Evolutionary conservation across 1,140 invertebrate species (phyloP).

Genomic region (Ostrea edulis): DNA sequence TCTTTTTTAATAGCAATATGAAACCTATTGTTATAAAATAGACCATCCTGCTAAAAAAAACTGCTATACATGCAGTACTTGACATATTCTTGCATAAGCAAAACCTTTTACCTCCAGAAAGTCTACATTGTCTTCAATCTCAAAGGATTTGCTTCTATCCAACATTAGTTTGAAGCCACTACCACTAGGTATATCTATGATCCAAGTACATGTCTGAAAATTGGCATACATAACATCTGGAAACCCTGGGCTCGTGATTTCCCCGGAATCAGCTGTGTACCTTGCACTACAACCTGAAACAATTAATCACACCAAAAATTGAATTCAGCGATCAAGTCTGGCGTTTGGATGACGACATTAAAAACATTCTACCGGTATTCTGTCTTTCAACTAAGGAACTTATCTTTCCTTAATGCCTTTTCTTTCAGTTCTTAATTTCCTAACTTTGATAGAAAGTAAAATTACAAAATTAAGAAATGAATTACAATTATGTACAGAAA

Average conservation of each 20-base stretch:
- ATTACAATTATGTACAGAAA: background rate
- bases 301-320: background rate
- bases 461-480: background rate
- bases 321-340: background rate
- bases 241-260: slow-evolving; percentile 64
- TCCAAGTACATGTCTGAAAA: slow-evolving; percentile 60
- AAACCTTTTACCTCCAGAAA: slow-evolving; percentile 56
- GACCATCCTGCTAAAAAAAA: too few relatives aligned
- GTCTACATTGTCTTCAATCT: slow-evolving; percentile 55
- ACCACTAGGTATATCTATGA: slow-evolving; percentile 37
- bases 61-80: too few relatives aligned
- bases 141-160: slow-evolving; percentile 33
- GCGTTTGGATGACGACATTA: background rate
- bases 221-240: slow-evolving; percentile 60
- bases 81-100: too few relatives aligned
- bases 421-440: background rate
- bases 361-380: background rate
- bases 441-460: background rate
- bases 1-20: background rate
- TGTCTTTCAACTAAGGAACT: background rate
- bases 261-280: slow-evolving; percentile 43
- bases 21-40: background rate
- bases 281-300: slow-evolving; percentile 59
- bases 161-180: slow-evolving; percentile 54
- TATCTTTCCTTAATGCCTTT: background rate